Percentiles rank a stretch among this genome's conserved stretches.
Conservation (phyloP, 2,888 invertebrate species). For the Leuctra nigra region DNA sequence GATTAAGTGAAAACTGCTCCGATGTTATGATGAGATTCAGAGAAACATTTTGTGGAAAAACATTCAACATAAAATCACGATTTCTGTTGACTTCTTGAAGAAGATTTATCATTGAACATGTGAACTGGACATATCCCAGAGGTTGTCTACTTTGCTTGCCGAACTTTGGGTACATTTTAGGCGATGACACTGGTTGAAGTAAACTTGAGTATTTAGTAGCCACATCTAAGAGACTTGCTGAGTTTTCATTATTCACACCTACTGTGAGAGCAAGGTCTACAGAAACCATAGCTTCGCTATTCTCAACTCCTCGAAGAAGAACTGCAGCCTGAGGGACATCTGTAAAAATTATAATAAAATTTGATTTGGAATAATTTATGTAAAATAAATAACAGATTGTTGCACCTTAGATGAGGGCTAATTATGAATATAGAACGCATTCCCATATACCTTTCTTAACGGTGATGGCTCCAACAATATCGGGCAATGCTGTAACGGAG, state of each 20-base stretch:
- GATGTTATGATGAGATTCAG: neutral
- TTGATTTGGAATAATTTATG: too few relatives aligned
- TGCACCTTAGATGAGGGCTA: too few relatives aligned
- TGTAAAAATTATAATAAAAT: too few relatives aligned
- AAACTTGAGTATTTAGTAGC: slow-evolving; percentile 36
- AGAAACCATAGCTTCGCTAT: slow-evolving; percentile 32
- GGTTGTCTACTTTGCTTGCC: slow-evolving; percentile 1
- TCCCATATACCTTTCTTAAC: slow-evolving; percentile 10
- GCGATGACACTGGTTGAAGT: slow-evolving; percentile 24
- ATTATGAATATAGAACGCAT: neutral
- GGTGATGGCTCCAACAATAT: neutral
- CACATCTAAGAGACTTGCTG: slow-evolving; percentile 35
- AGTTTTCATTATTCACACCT: slow-evolving; percentile 32
- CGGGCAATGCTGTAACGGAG: slow-evolving; percentile 29
- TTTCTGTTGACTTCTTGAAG: slow-evolving; percentile 24
- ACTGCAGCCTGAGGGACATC: slow-evolving; percentile 2
- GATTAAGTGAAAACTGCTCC: slow-evolving; percentile 1
- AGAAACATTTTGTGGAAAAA: neutral
- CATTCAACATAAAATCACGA: neutral
- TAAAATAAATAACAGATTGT: too few relatives aligned
- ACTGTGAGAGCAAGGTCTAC: slow-evolving; percentile 38
- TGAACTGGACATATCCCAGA: slow-evolving; percentile 21
- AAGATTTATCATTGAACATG: slow-evolving; percentile 17
- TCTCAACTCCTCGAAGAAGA: slow-evolving; percentile 20
- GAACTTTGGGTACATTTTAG: slow-evolving; percentile 23